Evolutionary conservation across 2,797 vertebrate species (phyloP), one percentile per base, ranked within the genome.

Genomic region (Nothura maculosa): DNA sequence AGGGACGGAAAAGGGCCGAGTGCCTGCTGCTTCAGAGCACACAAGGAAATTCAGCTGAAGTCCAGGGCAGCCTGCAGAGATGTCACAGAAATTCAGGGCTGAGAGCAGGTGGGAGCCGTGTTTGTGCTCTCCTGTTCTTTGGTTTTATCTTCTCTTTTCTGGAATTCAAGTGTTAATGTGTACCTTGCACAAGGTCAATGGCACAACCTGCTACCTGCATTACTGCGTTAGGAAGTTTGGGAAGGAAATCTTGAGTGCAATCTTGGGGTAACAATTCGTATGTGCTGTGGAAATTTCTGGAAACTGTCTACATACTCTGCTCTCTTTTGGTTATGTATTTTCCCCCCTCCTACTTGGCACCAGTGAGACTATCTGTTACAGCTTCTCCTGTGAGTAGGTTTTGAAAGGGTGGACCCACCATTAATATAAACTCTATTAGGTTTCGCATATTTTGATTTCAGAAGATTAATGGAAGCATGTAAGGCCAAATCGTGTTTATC

Each of bases 121-220:
- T 64, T 92, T 48, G 52, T 77, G 75, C 81, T 48, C 47, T 48
- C 11, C 61, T 43, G 69, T 55, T 64, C 67, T 32, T 85, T 42
- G 89, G 57, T 92, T 87, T 90, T 45, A 45, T 93, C 64, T 58
- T 61, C 32, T 57, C 54, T 82, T 85, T 92, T 61, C 78, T 45
- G 89, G 70, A 9, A 60, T 77, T 66, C 64, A 45, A 69, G 1
- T 82, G 64, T 89, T 80, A 43, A 80, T 89, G 86, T 85, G 40
- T 61, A 67, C 80, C 38, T 61, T 67, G 43, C 68, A 67, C 81
- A 80, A 81, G 25, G 68, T 66, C 63, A 81, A 90, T 43, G 67
- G 64, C 90, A 94, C 67, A 69, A 81, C 16, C 27, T 43, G 5
- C 62, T 92, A 70, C 67, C 43, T 66, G 30, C 32, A 24, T 52